Conservation (phyloP, 2,888 invertebrate genomes). For the Dysmachus trigonus region DNA sequence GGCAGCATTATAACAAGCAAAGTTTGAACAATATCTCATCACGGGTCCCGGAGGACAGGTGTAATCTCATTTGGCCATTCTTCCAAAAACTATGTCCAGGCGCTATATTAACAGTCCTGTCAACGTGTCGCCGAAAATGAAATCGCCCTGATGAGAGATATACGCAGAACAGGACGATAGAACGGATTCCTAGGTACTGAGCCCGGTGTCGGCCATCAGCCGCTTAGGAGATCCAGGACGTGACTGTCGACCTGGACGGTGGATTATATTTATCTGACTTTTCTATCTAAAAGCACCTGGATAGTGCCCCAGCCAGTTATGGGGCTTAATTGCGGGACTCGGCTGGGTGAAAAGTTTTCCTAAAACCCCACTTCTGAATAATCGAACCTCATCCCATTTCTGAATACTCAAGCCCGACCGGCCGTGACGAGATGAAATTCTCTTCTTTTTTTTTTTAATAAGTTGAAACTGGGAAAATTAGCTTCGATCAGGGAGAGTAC, state of each 20-base stretch:
- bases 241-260: not conserved
- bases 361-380: not conserved
- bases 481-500: not conserved
- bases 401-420: not conserved
- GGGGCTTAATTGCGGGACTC: not conserved
- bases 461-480: not conserved
- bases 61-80: conserved; percentile 25
- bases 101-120: not conserved
- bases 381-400: not conserved
- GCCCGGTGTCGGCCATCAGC: not conserved
- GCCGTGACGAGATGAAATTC: not conserved
- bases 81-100: conserved; percentile 12
- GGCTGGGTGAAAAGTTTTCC: not conserved
- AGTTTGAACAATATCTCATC: conserved; percentile 29
- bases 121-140: conserved; percentile 25
- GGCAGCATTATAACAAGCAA: conserved; percentile 25
- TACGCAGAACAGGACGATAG: not conserved
- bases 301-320: not conserved
- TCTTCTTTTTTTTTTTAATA: not conserved
- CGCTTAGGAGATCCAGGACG: not conserved
- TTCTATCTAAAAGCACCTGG: conserved; percentile 7
- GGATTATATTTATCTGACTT: conserved; percentile 20
- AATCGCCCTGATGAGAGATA: not conserved
- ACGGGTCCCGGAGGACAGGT: not conserved
- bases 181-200: no score